Base-by-base conservation (phyloP, 2,888 invertebrate species). In the Agonopterix heracliana region DNA sequence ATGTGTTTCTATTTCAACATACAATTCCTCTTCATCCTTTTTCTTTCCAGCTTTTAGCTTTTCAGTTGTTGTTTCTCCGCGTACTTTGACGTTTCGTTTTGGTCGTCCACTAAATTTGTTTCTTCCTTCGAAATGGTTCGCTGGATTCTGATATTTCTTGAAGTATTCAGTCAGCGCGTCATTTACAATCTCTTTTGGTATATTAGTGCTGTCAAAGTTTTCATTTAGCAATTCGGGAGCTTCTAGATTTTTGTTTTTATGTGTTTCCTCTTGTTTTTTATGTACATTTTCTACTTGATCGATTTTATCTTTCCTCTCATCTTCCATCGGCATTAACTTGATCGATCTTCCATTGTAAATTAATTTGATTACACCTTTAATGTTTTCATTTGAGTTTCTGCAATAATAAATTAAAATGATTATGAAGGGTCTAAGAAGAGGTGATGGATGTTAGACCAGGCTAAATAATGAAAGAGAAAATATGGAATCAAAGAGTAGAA, bases 1-100 rank as follows among this genome's bases (percentile, higher is more conserved):
- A 60, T 86, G 85, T 4, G 87, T 85, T 75, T 88, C 84, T 2
- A 88, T 87, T 75, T 87, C 86, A 1, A 88, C 78, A 38, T 70
- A 84, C 1, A 87, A 51, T 52, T 87, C 82, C 47, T 86, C 84
- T 1, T 83, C 80, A 10, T 73, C 68, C 7, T 64, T 68, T 41
- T 68, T 64, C 51, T 46, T 57, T 48, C 47, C 54, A 34, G 36
- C 46, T 60, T 68, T 70, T 47, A 47, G 45, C 52, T 51, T 63
- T 36, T 48, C 35, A 9, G 54, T 57, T 34, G 53, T 59, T 41
- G 50, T 47, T 17, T 70, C 56, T 38, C 74, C 72, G 41, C 65
- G 65, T 34, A 81, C 68, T 63, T 78, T 78, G 0, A 81, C 60
- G 46, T 82, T 71, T 35, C 86, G 64, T 64, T 85, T 86, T 1